phyloP scores from a whole-genome alignment of 2,888 invertebrate genomes.

The Halictus quadricinctus region DNA sequence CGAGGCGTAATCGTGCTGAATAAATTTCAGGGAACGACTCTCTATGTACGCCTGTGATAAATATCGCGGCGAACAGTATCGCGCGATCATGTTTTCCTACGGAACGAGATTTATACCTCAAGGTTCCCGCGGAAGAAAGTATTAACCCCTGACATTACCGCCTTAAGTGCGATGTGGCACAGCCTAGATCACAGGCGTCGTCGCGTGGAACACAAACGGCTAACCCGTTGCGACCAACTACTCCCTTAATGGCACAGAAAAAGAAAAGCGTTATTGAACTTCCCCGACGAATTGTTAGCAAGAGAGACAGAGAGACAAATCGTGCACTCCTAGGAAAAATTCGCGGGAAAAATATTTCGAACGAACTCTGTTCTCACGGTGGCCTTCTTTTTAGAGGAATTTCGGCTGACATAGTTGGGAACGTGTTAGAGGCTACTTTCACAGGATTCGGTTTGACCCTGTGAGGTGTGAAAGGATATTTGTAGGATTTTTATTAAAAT shows the following conservation, averaged over 20 bases:
- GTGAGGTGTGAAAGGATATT: no score
- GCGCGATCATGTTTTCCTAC: constrained; percentile 40
- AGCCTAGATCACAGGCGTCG: constrained; percentile 35
- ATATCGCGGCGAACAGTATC: constrained; percentile 34
- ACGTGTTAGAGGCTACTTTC: background rate
- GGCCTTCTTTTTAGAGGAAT: background rate
- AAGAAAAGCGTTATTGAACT: constrained; percentile 10
- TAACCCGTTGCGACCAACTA: constrained; percentile 28
- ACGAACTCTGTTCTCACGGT: background rate
- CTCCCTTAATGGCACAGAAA: constrained; percentile 2
- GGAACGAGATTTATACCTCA: constrained; percentile 49
- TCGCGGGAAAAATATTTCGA: background rate
- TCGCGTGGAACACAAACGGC: constrained; percentile 34
- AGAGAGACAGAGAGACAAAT: background rate
- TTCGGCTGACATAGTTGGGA: background rate
- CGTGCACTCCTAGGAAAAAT: background rate
- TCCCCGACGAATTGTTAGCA: constrained; percentile 18
- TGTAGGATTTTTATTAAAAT: no score
- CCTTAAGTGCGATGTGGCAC: constrained; percentile 32
- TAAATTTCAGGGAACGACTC: constrained; percentile 42
- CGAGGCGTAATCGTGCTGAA: constrained; percentile 18
- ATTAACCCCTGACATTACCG: constrained; percentile 53
- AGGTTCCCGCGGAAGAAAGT: constrained; percentile 47
- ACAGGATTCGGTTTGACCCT: no score
- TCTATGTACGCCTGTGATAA: constrained; percentile 29